These are phyloP conservation scores for Stenopsyche tienmushanensis DNA, from an alignment of 1,140 invertebrate genomes.

Conservation along the genomic window DNA sequence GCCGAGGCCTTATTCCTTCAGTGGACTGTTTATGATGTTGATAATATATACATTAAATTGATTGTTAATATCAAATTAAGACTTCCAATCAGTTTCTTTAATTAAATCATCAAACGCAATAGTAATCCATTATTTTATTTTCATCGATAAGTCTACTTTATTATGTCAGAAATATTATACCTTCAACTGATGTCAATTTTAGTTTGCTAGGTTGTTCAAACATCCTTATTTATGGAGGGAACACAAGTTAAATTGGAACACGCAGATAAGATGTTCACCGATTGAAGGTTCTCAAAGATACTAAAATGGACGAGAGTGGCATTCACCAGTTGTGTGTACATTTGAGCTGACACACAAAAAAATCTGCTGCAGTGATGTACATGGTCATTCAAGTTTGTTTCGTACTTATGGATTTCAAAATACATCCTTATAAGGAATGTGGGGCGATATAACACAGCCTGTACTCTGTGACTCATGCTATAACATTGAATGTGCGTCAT, in stretches of 20 bases:
- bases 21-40: no score
- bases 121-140: no score
- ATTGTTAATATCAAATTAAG: no score
- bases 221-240: slow-evolving; percentile 54
- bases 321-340: slow-evolving; percentile 29
- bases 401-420: slow-evolving; percentile 50
- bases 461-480: slow-evolving; percentile 33
- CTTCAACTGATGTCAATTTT: slow-evolving; percentile 60
- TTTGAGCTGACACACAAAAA: slow-evolving; percentile 45
- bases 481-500: slow-evolving; percentile 38
- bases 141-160: no score
- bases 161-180: no score
- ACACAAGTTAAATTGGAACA: no score
- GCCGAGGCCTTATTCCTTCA: no score
- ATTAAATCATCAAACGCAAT: no score
- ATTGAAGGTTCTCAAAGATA: no score
- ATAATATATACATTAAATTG: no score
- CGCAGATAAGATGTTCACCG: no score
- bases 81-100: no score
- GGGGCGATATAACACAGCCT: slow-evolving; percentile 49
- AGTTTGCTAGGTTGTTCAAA: slow-evolving; percentile 59
- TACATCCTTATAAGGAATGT: slow-evolving; percentile 56
- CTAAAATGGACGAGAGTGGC: slow-evolving; percentile 40
- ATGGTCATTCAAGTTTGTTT: slow-evolving; percentile 40
- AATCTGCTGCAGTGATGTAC: slow-evolving; percentile 30